Percentiles rank a stretch among this genome's conserved stretches.
Evolutionary conservation across 2,888 invertebrate genomes (phyloP).

Genomic region (Campoletis raptor): DNA sequence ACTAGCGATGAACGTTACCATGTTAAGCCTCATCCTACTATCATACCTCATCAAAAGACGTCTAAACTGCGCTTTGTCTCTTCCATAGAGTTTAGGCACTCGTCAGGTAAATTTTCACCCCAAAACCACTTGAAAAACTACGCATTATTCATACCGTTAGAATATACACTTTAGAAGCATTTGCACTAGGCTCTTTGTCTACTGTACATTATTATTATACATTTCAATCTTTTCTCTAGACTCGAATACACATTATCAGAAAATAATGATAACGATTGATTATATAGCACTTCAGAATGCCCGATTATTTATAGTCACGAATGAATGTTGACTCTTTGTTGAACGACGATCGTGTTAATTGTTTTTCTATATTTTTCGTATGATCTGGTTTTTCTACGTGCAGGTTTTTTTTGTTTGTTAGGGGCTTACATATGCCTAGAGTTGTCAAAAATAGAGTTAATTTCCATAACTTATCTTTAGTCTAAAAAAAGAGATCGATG

Average conservation of each 20-base stretch:
- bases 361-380: too few relatives aligned
- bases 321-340: not conserved
- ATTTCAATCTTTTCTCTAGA: not conserved
- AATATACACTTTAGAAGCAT: slow-evolving; percentile 61
- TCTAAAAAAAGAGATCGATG: too few relatives aligned
- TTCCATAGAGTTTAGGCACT: slow-evolving; percentile 92
- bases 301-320: not conserved
- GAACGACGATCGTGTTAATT: not conserved
- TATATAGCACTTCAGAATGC: not conserved
- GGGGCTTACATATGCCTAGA: not conserved
- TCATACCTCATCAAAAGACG: slow-evolving; percentile 86
- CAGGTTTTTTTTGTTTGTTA: not conserved
- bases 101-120: slow-evolving; percentile 88
- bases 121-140: slow-evolving; percentile 27
- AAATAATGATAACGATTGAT: not conserved
- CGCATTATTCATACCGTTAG: slow-evolving; percentile 38
- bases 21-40: slow-evolving; percentile 83
- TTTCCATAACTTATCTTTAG: not conserved
- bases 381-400: not conserved
- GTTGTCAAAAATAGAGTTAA: not conserved
- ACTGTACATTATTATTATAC: slow-evolving; percentile 40
- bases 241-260: slow-evolving; percentile 1
- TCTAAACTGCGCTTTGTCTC: slow-evolving; percentile 93
- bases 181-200: slow-evolving; percentile 43
- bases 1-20: slow-evolving; percentile 86